A percentile compares a stretch with the other conserved stretches of the same genome.
Conservation (phyloP, 1,140 invertebrate species). For the Zaprionus davidi region DNA sequence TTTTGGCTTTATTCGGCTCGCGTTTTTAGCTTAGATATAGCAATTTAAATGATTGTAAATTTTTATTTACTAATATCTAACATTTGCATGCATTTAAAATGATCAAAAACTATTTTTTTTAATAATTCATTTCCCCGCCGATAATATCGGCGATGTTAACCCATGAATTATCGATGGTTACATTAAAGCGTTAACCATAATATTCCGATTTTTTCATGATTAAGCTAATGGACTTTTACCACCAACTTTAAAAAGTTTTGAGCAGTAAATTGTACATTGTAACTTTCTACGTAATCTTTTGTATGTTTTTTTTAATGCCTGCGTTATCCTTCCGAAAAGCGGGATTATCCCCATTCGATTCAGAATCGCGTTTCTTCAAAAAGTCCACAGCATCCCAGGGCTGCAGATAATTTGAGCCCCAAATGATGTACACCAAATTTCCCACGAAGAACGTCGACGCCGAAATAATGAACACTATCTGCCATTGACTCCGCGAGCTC, state of each 20-base stretch:
- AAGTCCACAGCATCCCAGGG: conserved; percentile 87
- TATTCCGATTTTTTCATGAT: no score
- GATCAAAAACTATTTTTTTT: no score
- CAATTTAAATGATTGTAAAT: no score
- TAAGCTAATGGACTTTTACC: no score
- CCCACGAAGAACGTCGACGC: conserved; percentile 88
- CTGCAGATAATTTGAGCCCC: conserved; percentile 86
- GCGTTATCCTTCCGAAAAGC: not conserved
- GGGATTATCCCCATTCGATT: not conserved
- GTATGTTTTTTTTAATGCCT: not conserved
- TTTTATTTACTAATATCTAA: no score
- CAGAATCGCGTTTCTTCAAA: not conserved
- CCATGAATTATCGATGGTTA: no score
- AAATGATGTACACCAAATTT: conserved; percentile 88
- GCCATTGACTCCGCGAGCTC: conserved; percentile 87
- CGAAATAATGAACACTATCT: conserved; percentile 89
- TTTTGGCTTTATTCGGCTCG: not conserved
- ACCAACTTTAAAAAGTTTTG: no score
- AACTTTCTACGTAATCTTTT: conserved; percentile 6
- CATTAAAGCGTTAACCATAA: no score
- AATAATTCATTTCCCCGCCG: no score
- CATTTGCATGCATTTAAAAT: no score
- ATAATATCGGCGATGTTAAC: no score
- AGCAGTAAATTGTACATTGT: not conserved
- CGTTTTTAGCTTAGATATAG: no score